phyloP scores from a whole-genome alignment of 2,888 invertebrate genomes.

The Pocota personata region DNA sequence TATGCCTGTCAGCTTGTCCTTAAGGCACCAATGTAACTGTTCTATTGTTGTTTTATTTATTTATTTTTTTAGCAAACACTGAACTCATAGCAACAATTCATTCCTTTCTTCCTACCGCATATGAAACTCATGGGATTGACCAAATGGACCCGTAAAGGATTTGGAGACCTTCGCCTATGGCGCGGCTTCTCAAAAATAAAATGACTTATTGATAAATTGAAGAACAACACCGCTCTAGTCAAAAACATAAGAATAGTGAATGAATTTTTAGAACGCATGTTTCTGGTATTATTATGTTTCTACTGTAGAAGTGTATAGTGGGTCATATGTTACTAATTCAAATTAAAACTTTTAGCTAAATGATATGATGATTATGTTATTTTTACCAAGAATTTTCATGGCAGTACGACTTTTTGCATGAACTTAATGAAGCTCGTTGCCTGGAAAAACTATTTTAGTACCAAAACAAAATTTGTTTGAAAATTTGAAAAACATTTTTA shows the following conservation, averaged over 20 bases:
- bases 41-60: neutral
- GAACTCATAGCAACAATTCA: conserved; percentile 21
- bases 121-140: conserved; percentile 35
- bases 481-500: conserved; percentile 10
- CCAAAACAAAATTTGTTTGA: neutral
- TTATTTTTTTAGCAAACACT: conserved; percentile 7
- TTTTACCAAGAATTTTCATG: neutral
- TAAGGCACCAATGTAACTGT: too few relatives aligned
- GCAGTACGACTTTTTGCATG: conserved; percentile 17
- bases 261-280: conserved; percentile 55
- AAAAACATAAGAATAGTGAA: conserved; percentile 55
- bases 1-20: too few relatives aligned
- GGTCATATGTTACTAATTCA: conserved; percentile 9
- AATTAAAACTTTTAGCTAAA: neutral
- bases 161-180: conserved; percentile 22
- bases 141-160: conserved; percentile 12
- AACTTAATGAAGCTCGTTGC: conserved; percentile 2
- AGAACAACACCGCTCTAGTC: conserved; percentile 64
- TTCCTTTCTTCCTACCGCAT: conserved; percentile 31
- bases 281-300: conserved; percentile 33
- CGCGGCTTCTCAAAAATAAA: conserved; percentile 10
- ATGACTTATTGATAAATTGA: conserved; percentile 41
- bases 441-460: neutral
- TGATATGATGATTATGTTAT: neutral
- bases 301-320: conserved; percentile 1